Evolutionary conservation across 1,140 invertebrate species (phyloP).

Genomic region (Chironomus tepperi): DNA sequence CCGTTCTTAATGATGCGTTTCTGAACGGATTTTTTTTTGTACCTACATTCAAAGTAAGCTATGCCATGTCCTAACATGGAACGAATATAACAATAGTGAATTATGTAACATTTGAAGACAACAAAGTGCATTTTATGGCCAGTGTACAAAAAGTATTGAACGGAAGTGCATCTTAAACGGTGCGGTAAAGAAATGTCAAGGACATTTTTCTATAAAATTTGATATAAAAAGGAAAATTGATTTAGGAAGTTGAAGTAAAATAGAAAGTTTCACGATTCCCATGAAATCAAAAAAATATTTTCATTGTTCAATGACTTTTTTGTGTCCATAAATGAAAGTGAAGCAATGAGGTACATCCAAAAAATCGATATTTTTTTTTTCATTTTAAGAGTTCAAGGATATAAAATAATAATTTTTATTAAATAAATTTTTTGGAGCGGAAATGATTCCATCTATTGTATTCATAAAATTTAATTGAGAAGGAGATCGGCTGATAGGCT

Average conservation of each 20-base stretch:
- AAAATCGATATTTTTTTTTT: neutral
- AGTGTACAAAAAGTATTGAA: neutral
- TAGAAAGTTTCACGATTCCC: slow-evolving; percentile 1
- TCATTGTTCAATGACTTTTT: too few relatives aligned
- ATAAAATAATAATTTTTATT: neutral
- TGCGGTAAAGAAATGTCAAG: slow-evolving; percentile 10
- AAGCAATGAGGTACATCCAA: too few relatives aligned
- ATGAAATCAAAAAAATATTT: neutral
- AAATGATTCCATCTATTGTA: slow-evolving; percentile 7
- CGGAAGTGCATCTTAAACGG: slow-evolving; percentile 9
- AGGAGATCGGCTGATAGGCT: neutral
- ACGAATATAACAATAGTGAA: neutral
- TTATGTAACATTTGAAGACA: neutral
- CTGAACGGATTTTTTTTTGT: neutral
- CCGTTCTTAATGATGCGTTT: neutral
- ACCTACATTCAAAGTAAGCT: too few relatives aligned
- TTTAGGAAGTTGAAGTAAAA: neutral
- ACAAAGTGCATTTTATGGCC: slow-evolving; percentile 12
- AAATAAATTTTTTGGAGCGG: slow-evolving; percentile 17
- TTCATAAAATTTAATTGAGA: neutral
- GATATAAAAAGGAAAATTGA: slow-evolving; percentile 3
- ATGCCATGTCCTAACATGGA: neutral
- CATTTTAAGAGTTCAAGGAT: slow-evolving; percentile 17
- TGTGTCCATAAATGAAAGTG: too few relatives aligned
- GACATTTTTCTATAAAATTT: neutral